These are phyloP conservation scores for Belgica antarctica DNA, from an alignment of 2,888 invertebrate species.

Conservation along the genomic window DNA sequence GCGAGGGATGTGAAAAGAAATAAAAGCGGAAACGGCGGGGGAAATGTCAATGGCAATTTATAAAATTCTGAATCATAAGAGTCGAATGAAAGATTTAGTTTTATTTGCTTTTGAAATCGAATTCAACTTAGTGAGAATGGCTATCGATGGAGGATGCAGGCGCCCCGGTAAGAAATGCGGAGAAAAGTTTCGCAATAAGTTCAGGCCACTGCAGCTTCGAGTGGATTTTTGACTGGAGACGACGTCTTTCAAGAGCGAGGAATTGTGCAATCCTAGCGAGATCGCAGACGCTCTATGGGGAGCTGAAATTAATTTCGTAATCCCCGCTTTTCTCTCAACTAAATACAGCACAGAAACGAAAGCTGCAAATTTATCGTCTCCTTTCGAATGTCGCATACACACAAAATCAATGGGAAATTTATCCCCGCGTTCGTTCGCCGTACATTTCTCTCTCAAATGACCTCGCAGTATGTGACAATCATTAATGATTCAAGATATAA, in stretches of 20 bases:
- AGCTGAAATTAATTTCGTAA: slow-evolving; percentile 8
- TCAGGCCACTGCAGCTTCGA: too few species aligned
- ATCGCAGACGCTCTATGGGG: slow-evolving; percentile 24
- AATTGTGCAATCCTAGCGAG: slow-evolving; percentile 23
- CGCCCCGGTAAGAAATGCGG: background rate
- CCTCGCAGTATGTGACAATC: slow-evolving; percentile 27
- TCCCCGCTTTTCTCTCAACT: background rate
- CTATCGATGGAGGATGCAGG: background rate
- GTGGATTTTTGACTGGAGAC: too few species aligned
- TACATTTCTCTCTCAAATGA: slow-evolving; percentile 7
- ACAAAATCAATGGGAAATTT: slow-evolving; percentile 20
- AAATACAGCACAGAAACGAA: slow-evolving; percentile 15
- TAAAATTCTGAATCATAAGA: background rate
- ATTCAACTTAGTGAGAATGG: background rate
- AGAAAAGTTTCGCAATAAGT: background rate
- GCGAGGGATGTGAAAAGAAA: background rate
- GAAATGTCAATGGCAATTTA: slow-evolving; percentile 25
- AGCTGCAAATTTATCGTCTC: slow-evolving; percentile 17
- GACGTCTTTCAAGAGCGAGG: too few species aligned
- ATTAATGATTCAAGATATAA: slow-evolving; percentile 20
- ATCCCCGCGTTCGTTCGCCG: background rate
- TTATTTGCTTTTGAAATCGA: background rate
- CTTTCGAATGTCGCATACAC: slow-evolving; percentile 12
- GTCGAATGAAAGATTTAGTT: background rate
- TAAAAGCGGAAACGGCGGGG: slow-evolving; percentile 1